These are phyloP conservation scores for Hydrolagus affinis DNA, from an alignment of 2,113 vertebrate genomes.

Conservation along the genomic window DNA sequence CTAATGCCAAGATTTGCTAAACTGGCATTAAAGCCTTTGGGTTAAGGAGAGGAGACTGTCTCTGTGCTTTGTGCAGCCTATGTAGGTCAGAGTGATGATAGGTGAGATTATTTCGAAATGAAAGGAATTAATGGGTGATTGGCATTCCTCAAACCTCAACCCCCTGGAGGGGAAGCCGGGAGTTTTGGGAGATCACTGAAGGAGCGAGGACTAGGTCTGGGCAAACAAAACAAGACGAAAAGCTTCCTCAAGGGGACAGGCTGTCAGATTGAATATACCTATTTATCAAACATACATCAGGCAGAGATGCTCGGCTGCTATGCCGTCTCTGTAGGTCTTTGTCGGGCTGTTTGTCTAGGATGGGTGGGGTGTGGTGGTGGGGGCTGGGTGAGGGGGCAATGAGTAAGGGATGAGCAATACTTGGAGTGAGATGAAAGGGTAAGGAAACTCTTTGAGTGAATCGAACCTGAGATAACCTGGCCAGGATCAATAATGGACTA, in stretches of 20 bases:
- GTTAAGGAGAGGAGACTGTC: neutral
- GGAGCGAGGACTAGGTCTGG: neutral
- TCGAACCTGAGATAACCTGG: neutral
- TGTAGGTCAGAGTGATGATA: neutral
- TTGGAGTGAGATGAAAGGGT: neutral
- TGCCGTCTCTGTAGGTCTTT: neutral
- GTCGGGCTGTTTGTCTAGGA: neutral
- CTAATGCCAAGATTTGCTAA: no score
- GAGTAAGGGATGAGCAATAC: neutral
- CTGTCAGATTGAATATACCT: slow-evolving; percentile 6
- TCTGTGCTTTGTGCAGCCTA: neutral
- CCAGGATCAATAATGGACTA: slow-evolving; percentile 13
- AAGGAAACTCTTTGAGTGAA: neutral
- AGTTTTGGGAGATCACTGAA: neutral
- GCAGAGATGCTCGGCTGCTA: neutral
- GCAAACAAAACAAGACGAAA: neutral
- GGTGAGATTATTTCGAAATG: neutral
- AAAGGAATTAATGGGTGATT: neutral
- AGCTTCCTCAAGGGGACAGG: neutral
- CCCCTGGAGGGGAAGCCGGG: neutral
- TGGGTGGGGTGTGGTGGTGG: no score
- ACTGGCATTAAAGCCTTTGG: no score
- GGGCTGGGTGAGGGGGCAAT: no score
- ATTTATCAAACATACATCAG: slow-evolving; percentile 10
- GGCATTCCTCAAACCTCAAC: neutral